Conservation (phyloP, 1,140 invertebrate genomes). For the Anagrus nilaparvatae region DNA sequence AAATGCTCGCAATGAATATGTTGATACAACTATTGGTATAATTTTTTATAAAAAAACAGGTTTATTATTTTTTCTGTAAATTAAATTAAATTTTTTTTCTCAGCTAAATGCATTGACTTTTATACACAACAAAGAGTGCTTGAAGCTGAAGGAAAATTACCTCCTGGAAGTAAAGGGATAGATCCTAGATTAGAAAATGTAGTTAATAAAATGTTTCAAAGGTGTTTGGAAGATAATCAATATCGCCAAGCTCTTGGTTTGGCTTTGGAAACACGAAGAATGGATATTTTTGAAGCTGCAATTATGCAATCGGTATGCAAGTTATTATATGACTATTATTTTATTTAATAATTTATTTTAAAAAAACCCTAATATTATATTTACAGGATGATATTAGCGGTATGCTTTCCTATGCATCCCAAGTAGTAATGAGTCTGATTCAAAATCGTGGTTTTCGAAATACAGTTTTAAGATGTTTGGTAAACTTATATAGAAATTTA, state of each 20-base stretch:
- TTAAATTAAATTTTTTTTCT: slow-evolving; percentile 19
- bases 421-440: slow-evolving; percentile 91
- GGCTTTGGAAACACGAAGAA: slow-evolving; percentile 86
- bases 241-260: slow-evolving; percentile 90
- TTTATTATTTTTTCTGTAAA: slow-evolving; percentile 4
- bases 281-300: slow-evolving; percentile 90
- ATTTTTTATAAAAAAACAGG: not conserved
- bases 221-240: slow-evolving; percentile 89
- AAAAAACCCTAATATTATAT: slow-evolving; percentile 4
- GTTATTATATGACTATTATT: not conserved
- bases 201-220: slow-evolving; percentile 93
- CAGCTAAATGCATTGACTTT: slow-evolving; percentile 89
- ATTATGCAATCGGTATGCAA: slow-evolving; percentile 70
- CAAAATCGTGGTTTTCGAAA: slow-evolving; percentile 89
- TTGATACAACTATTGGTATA: slow-evolving; percentile 85
- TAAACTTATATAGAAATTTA: slow-evolving; percentile 78
- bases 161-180: slow-evolving; percentile 57
- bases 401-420: slow-evolving; percentile 91
- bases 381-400: slow-evolving; percentile 69
- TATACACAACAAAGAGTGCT: slow-evolving; percentile 81
- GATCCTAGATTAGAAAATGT: slow-evolving; percentile 86
- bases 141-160: slow-evolving; percentile 48
- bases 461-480: slow-evolving; percentile 77
- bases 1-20: slow-evolving; percentile 86
- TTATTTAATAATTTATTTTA: not conserved